Evolutionary conservation across 1,140 invertebrate species (phyloP).

Genomic region (Drosophila miranda): DNA sequence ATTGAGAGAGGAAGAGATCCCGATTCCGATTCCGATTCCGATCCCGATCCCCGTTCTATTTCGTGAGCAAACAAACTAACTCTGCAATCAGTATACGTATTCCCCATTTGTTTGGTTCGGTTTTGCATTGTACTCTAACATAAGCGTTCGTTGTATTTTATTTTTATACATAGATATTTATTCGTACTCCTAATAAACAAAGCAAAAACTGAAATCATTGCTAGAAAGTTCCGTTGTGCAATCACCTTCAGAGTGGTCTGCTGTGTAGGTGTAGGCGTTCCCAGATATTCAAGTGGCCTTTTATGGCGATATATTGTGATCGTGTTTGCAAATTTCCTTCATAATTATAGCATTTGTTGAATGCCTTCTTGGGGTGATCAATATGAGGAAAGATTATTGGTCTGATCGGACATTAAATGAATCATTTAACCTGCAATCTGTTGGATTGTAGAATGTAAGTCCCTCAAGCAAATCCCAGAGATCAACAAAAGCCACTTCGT

Average conservation of each 20-base stretch:
- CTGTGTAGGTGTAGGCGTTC: slow-evolving; percentile 36
- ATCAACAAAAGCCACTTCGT: background rate
- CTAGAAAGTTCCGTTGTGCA: slow-evolving; percentile 51
- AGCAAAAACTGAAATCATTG: slow-evolving; percentile 24
- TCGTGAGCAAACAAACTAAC: slow-evolving; percentile 45
- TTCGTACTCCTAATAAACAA: slow-evolving; percentile 65
- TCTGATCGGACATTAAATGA: too few relatives aligned
- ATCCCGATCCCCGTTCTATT: background rate
- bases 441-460: background rate
- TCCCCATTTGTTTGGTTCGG: slow-evolving; percentile 38
- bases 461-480: background rate
- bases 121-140: slow-evolving; percentile 61
- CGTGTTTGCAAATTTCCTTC: slow-evolving; percentile 36
- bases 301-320: slow-evolving; percentile 43
- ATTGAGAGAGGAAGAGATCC: slow-evolving; percentile 16
- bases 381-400: background rate
- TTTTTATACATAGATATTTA: slow-evolving; percentile 63
- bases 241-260: slow-evolving; percentile 7
- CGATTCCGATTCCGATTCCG: background rate
- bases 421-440: background rate
- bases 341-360: slow-evolving; percentile 24
- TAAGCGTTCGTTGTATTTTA: slow-evolving; percentile 57
- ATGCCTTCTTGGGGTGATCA: background rate
- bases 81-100: slow-evolving; percentile 40
- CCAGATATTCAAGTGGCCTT: slow-evolving; percentile 26